Base-by-base conservation (phyloP, 2,888 invertebrate species). In the Anticlea derivata region DNA sequence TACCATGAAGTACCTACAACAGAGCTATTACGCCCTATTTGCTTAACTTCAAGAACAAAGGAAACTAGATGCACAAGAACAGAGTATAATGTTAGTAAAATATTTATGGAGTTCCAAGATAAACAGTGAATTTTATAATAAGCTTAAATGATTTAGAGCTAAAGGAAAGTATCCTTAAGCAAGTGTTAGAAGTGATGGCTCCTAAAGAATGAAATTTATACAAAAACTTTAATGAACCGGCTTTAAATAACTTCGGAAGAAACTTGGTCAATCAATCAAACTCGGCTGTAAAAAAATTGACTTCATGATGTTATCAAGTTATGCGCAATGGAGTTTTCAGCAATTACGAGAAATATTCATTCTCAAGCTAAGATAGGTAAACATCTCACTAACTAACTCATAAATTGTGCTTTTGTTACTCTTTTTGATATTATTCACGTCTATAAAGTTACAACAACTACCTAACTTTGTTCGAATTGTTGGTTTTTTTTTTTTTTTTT, bases 291-390 rank as follows among this genome's bases (percentile, higher is more conserved):
- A 63, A 62, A 68, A 65, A 57, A 49, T 48, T 43, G 41, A 33
- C 56, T 61, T 66, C 61, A 64, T 46, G 60, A 66, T 51, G 44
- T 40, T 50, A 63, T 59, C 41, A 41, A 51, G 45, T 40, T 55
- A 55, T 47, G 30, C 38, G 50, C 44, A 41, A 27, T 29, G 26
- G 20, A 50, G 46, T 65, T 61, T 61, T 58, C 35, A 37, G 56
- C 60, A 48, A 62, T 61, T 61, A n/a, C n/a, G n/a, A n/a, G n/a
- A n/a, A 65, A 59, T 61, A 61, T 61, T 58, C 59, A 64, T 58
- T 49, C 50, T 49, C 35, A 37, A 64, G 60, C 56, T 68, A 60
- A 66, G 59, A 65, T 64, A 45, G 35, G 38, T 29, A 41, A 71
- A 63, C 55, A 64, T 67, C 45, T 53, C 59, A 63, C 63, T 49